phyloP scores from a whole-genome alignment of 2,888 invertebrate species.

The Scaptodrosophila latifasciaeformis region DNA sequence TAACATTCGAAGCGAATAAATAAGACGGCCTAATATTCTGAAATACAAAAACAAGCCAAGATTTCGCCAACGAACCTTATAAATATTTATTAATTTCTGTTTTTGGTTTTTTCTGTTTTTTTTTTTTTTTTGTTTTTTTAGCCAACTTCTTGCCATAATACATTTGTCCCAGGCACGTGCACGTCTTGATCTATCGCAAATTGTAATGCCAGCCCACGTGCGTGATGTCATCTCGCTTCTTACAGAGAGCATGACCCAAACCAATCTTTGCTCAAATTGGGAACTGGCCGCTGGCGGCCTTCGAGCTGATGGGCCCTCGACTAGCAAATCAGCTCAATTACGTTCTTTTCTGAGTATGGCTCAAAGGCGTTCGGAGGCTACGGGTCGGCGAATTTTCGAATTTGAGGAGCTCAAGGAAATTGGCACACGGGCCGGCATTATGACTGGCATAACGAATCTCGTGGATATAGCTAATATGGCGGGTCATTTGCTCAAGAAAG shows the following conservation, averaged over 20 bases:
- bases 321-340: constrained; percentile 78
- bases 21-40: no score
- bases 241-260: constrained; percentile 85
- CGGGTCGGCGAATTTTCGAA: constrained; percentile 84
- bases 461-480: constrained; percentile 88
- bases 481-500: constrained; percentile 89
- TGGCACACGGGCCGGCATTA: constrained; percentile 80
- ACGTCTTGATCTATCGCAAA: constrained; percentile 87
- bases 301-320: constrained; percentile 73
- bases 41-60: no score
- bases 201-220: constrained; percentile 87
- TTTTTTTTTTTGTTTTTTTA: constrained; percentile 37
- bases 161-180: constrained; percentile 92
- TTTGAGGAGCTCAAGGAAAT: constrained; percentile 85
- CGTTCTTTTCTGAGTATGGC: constrained; percentile 84
- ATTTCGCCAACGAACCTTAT: constrained; percentile 52
- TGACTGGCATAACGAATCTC: constrained; percentile 78
- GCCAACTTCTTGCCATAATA: constrained; percentile 92
- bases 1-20: no score
- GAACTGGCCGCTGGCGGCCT: constrained; percentile 53
- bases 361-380: constrained; percentile 80
- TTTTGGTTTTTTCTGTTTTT: background rate
- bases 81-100: background rate
- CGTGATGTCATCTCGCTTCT: constrained; percentile 90
- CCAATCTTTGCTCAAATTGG: constrained; percentile 80